Percentiles rank a stretch among this genome's conserved stretches.
Evolutionary conservation across 1,140 invertebrate genomes (phyloP).

Genomic region (Meloidogyne exigua): DNA sequence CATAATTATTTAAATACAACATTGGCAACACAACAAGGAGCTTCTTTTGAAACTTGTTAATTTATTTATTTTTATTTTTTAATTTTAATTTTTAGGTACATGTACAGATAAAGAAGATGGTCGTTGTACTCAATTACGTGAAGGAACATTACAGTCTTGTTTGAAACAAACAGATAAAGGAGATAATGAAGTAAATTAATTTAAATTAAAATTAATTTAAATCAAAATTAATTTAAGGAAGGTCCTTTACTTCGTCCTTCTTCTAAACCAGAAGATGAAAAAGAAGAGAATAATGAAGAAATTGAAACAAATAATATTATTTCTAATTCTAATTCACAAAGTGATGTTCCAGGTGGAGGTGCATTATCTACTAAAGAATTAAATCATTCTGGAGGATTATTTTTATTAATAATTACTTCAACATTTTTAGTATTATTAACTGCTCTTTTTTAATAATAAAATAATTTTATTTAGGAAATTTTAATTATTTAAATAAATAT

Average conservation of each 20-base stretch:
- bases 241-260: conserved; percentile 1
- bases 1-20: conserved; percentile 51
- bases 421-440: neutral
- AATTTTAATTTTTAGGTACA: conserved; percentile 24
- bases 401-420: neutral
- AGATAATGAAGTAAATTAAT: neutral
- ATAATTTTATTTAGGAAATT: too few species aligned
- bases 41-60: conserved; percentile 35
- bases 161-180: neutral
- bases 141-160: conserved; percentile 46
- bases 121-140: conserved; percentile 46
- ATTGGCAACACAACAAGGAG: conserved; percentile 39
- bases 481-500: too few species aligned
- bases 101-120: conserved; percentile 56
- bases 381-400: neutral
- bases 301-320: conserved; percentile 1
- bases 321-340: neutral
- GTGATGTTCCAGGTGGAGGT: neutral
- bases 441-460: neutral
- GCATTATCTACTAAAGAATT: too few species aligned
- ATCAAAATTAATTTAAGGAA: neutral
- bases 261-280: too few species aligned
- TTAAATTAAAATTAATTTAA: too few species aligned
- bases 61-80: neutral
- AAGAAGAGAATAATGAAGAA: neutral